Evolutionary conservation across 2,797 vertebrate species (phyloP).

Genomic region (Odontamblyopus rebecca): DNA sequence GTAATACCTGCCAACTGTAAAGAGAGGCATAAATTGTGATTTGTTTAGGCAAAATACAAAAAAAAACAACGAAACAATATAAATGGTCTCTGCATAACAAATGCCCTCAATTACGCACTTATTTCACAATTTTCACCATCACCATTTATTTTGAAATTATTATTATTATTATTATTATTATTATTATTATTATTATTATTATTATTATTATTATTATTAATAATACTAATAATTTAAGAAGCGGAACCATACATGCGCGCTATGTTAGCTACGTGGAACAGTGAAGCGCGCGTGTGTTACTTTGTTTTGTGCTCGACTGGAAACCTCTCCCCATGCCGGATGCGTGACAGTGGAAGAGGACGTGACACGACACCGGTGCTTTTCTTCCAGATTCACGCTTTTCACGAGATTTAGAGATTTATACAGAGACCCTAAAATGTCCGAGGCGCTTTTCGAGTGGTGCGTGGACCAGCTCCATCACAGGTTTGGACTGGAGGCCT

Average conservation of each 20-base stretch:
- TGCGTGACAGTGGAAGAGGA: not conserved
- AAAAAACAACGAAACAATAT: no score
- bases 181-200: no score
- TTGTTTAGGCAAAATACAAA: no score
- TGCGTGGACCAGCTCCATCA: constrained; percentile 81
- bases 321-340: constrained; percentile 16
- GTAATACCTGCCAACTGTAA: no score
- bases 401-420: not conserved
- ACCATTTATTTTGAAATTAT: no score
- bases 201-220: no score
- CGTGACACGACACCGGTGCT: constrained; percentile 5
- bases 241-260: constrained; percentile 28
- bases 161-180: no score
- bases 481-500: constrained; percentile 85
- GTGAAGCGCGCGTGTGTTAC: constrained; percentile 30
- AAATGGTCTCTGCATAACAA: no score
- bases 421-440: constrained; percentile 51
- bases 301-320: constrained; percentile 48
- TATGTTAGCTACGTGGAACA: not conserved
- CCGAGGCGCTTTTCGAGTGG: constrained; percentile 80
- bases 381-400: not conserved
- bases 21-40: no score
- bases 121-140: no score
- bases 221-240: no score
- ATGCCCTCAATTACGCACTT: no score